These are phyloP conservation scores for Valencia hispanica DNA, from an alignment of 2,797 vertebrate genomes.

Conservation along the genomic window DNA sequence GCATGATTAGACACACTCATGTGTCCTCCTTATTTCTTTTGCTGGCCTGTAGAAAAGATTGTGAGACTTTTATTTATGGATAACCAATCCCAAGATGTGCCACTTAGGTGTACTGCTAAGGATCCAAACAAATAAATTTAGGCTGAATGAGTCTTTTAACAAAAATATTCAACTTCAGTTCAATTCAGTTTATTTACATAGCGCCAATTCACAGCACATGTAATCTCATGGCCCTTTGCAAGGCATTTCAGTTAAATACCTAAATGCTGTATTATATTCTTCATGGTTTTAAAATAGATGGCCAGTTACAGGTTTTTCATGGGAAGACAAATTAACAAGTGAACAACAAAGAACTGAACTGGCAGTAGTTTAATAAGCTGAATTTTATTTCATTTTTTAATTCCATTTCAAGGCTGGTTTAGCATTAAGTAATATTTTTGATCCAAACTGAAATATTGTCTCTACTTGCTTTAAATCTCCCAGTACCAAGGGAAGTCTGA, in stretches of 20 bases:
- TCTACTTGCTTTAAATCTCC: background rate
- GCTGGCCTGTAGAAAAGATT: constrained; percentile 42
- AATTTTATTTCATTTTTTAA: background rate
- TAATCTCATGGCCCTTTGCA: no score
- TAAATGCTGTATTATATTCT: constrained; percentile 13
- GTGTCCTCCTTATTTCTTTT: constrained; percentile 49
- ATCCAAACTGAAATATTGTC: background rate
- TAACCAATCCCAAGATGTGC: constrained; percentile 46
- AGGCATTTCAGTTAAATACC: no score
- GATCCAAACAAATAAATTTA: constrained; percentile 41
- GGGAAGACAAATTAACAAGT: background rate
- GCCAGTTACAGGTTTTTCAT: background rate
- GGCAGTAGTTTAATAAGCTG: background rate
- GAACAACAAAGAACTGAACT: constrained; percentile 2
- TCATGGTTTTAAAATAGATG: constrained; percentile 2
- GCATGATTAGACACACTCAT: constrained; percentile 60
- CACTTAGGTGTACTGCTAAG: constrained; percentile 31
- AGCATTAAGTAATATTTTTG: background rate
- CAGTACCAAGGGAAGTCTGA: background rate
- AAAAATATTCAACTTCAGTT: constrained; percentile 19
- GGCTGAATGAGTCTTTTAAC: constrained; percentile 22
- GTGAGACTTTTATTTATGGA: constrained; percentile 53
- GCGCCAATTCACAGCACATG: no score
- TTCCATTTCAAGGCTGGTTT: background rate
- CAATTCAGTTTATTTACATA: no score